phyloP scores from a whole-genome alignment of 2,888 invertebrate genomes.

The Leucophenga maculata region DNA sequence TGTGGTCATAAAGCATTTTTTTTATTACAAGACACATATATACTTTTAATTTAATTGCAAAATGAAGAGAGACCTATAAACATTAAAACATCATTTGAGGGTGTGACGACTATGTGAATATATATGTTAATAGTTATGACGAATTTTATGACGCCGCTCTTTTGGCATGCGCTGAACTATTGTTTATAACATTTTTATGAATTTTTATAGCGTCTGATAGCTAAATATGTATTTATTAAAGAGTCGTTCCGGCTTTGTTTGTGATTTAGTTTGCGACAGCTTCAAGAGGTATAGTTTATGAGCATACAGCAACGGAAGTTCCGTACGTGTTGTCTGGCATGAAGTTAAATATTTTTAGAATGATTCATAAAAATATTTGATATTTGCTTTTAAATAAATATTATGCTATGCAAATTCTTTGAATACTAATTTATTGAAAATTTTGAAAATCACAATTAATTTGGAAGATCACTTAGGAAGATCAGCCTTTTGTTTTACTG shows the following conservation, averaged over 20 bases:
- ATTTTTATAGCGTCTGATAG: too few relatives aligned
- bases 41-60: constrained; percentile 2
- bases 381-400: background rate
- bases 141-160: background rate
- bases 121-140: background rate
- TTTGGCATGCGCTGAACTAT: background rate
- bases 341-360: background rate
- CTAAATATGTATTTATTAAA: too few relatives aligned
- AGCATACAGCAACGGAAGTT: too few relatives aligned
- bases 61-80: background rate
- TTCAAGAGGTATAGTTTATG: too few relatives aligned
- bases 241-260: too few relatives aligned
- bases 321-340: background rate
- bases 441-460: too few relatives aligned
- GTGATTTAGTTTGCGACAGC: too few relatives aligned
- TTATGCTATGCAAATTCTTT: background rate
- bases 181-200: too few relatives aligned
- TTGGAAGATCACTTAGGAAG: too few relatives aligned
- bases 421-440: too few relatives aligned
- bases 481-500: too few relatives aligned
- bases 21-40: background rate
- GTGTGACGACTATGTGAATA: background rate
- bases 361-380: background rate
- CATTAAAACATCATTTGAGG: background rate
- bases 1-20: background rate